These are phyloP conservation scores for Tiphia femorata DNA, from an alignment of 2,888 invertebrate species.

Conservation along the genomic window DNA sequence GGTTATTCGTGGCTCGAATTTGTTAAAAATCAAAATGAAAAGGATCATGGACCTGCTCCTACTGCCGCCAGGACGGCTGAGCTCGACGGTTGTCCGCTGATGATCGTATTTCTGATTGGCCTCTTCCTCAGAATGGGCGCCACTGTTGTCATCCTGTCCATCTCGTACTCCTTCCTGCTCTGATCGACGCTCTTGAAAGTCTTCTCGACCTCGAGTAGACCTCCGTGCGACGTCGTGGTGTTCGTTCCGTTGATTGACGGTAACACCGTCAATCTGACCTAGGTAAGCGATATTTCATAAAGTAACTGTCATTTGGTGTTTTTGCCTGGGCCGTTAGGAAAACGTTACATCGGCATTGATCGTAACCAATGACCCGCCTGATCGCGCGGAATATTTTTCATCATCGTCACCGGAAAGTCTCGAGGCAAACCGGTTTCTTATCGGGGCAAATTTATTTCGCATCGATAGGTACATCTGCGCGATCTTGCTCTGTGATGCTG, in stretches of 20 bases:
- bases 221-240: constrained; percentile 78
- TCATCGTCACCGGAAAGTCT: no score
- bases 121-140: constrained; percentile 47
- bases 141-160: constrained; percentile 60
- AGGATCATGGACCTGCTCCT: constrained; percentile 73
- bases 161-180: constrained; percentile 69
- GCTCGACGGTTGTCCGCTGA: constrained; percentile 71
- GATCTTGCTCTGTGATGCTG: no score
- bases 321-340: no score
- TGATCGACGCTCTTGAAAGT: constrained; percentile 80
- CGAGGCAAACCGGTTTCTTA: background rate
- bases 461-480: no score
- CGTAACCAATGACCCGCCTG: no score
- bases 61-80: constrained; percentile 80
- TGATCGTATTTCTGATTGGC: constrained; percentile 58
- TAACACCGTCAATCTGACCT: constrained; percentile 79
- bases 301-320: constrained; percentile 30
- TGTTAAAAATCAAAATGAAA: background rate
- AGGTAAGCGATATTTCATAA: constrained; percentile 47
- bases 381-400: no score
- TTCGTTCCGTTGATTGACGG: constrained; percentile 76
- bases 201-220: constrained; percentile 80
- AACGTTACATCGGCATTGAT: no score
- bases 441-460: no score
- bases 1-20: no score